phyloP scores from a whole-genome alignment of 2,888 invertebrate species.

The Drosophila birchii region DNA sequence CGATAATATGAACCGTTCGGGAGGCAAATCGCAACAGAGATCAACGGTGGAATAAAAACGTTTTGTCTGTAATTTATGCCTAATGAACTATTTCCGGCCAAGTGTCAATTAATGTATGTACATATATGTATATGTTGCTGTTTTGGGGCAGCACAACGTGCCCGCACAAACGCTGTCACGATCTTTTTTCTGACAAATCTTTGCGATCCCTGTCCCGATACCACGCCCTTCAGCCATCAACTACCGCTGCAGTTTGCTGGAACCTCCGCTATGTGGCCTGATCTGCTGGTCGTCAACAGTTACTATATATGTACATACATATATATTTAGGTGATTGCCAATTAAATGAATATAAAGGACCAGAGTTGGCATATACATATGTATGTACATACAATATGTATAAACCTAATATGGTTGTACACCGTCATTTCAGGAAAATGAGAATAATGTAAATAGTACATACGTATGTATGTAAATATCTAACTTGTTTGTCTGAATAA shows the following conservation, averaged over 20 bases:
- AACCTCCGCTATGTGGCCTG: conserved; percentile 18
- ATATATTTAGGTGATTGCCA: background rate
- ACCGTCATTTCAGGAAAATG: too few relatives aligned
- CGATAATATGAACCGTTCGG: conserved; percentile 46
- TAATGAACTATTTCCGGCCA: conserved; percentile 81
- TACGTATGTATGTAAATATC: too few relatives aligned
- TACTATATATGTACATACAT: background rate
- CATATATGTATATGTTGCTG: conserved; percentile 45
- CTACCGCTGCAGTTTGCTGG: conserved; percentile 23
- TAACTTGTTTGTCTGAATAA: too few relatives aligned
- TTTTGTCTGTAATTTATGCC: conserved; percentile 82
- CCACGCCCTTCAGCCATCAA: background rate
- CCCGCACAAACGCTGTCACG: conserved; percentile 79
- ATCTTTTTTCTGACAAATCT: conserved; percentile 71
- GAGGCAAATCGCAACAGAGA: conserved; percentile 56
- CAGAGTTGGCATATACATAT: background rate
- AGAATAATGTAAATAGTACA: too few relatives aligned
- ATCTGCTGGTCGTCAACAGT: conserved; percentile 10
- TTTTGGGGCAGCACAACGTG: conserved; percentile 63
- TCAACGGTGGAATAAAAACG: conserved; percentile 38
- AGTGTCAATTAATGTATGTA: conserved; percentile 77
- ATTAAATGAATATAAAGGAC: background rate
- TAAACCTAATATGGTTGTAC: too few relatives aligned
- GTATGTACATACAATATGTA: too few relatives aligned
- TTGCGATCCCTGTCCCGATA: conserved; percentile 4